Evolutionary conservation across 2,888 invertebrate species (phyloP).

Genomic region (Caenorhabditis virilis): DNA sequence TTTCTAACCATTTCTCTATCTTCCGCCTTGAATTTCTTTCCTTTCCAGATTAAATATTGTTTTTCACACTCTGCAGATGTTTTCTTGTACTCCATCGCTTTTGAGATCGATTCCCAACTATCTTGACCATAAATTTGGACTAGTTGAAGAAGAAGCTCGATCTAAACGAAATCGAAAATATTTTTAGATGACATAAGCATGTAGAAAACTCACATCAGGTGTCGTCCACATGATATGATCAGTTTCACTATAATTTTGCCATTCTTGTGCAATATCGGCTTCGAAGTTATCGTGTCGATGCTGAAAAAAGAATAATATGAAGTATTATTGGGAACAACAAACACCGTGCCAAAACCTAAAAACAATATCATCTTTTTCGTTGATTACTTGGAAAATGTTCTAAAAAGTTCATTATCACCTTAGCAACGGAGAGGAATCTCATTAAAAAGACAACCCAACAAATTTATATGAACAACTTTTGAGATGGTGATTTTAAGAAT

Average conservation of each 20-base stretch:
- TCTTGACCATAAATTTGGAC: slow-evolving; percentile 13
- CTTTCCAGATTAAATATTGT: slow-evolving; percentile 1
- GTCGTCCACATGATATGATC: no score
- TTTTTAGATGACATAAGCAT: neutral
- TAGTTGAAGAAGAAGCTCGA: slow-evolving; percentile 6
- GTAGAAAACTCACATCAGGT: neutral
- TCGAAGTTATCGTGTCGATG: slow-evolving; percentile 7
- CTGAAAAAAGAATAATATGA: slow-evolving; percentile 8
- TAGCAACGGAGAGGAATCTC: no score
- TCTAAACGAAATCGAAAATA: neutral
- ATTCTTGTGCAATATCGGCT: slow-evolving; percentile 2
- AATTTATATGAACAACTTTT: no score
- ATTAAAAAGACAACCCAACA: no score
- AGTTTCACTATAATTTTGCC: slow-evolving; percentile 14
- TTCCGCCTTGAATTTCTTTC: neutral
- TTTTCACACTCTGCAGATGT: neutral
- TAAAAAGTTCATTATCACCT: no score
- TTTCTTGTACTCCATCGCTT: slow-evolving; percentile 8
- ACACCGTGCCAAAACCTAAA: no score
- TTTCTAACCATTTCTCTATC: neutral
- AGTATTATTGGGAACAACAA: no score
- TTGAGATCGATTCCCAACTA: slow-evolving; percentile 24
- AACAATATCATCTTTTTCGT: no score
- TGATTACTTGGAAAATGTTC: no score
- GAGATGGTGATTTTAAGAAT: neutral